Evolutionary conservation across 2,888 invertebrate genomes (phyloP).

Genomic region (Ophonus ardosiacus): DNA sequence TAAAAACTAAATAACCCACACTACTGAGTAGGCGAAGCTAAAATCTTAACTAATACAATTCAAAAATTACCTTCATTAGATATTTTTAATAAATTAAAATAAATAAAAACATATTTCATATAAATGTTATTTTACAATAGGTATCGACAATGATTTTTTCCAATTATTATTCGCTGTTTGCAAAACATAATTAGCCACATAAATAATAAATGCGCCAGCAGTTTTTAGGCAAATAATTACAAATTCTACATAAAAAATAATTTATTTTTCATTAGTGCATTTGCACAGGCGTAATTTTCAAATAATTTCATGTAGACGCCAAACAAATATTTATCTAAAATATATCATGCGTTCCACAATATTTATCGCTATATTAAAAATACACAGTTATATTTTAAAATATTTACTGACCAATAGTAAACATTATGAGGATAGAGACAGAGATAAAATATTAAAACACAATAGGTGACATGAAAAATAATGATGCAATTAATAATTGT

Average conservation of each 20-base stretch:
- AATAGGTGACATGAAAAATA: too few relatives aligned
- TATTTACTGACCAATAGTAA: background rate
- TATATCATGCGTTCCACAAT: background rate
- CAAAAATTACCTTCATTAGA: background rate
- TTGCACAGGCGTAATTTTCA: background rate
- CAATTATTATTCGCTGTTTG: background rate
- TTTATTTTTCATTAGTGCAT: slow-evolving; percentile 4
- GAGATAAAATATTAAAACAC: too few relatives aligned
- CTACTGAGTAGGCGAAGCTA: too few relatives aligned
- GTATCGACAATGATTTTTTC: background rate
- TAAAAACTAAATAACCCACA: too few relatives aligned
- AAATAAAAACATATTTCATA: background rate
- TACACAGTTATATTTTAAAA: background rate
- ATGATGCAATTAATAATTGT: too few relatives aligned
- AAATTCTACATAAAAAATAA: background rate
- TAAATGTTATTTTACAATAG: background rate
- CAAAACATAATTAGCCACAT: background rate
- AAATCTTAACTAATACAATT: too few relatives aligned
- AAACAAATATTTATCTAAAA: slow-evolving; percentile 10
- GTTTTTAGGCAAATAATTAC: background rate
- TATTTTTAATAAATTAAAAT: background rate
- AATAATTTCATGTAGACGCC: background rate
- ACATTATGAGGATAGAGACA: background rate
- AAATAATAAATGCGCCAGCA: background rate
- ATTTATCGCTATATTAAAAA: slow-evolving; percentile 9